Conservation (phyloP, 2,888 invertebrate genomes). For the Ferrisia virgata region DNA sequence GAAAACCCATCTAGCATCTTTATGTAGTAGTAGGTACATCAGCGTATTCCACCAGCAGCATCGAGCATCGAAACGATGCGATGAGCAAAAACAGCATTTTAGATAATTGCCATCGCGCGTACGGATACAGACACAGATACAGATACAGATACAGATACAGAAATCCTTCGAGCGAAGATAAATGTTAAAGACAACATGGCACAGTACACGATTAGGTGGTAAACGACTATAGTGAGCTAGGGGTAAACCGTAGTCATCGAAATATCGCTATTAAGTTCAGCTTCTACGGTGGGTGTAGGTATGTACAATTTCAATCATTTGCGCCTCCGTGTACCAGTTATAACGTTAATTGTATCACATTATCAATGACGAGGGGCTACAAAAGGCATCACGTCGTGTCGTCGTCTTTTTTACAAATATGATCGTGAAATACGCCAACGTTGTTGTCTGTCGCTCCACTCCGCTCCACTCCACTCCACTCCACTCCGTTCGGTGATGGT, state of each 20-base stretch:
- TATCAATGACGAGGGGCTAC: not conserved
- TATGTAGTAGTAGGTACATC: too few relatives aligned
- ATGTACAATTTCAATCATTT: not conserved
- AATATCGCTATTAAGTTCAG: not conserved
- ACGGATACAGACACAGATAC: too few relatives aligned
- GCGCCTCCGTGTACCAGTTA: not conserved
- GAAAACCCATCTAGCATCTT: not conserved
- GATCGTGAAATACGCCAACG: not conserved
- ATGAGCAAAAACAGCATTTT: not conserved
- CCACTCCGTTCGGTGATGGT: not conserved
- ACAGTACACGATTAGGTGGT: too few relatives aligned
- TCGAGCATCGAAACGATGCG: too few relatives aligned
- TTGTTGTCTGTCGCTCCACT: too few relatives aligned
- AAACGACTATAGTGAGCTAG: too few relatives aligned
- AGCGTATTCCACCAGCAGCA: too few relatives aligned
- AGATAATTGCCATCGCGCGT: not conserved
- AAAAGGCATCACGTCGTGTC: not conserved
- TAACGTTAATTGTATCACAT: not conserved
- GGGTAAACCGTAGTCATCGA: not conserved
- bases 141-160: too few relatives aligned
- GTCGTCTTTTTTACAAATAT: not conserved
- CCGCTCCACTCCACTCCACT: too few relatives aligned
- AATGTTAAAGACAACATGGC: too few relatives aligned
- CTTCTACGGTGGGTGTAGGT: too few relatives aligned
- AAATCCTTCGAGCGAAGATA: not conserved